These are phyloP conservation scores for Cataglyphis cursor DNA, from an alignment of 2,888 invertebrate genomes.

Conservation along the genomic window DNA sequence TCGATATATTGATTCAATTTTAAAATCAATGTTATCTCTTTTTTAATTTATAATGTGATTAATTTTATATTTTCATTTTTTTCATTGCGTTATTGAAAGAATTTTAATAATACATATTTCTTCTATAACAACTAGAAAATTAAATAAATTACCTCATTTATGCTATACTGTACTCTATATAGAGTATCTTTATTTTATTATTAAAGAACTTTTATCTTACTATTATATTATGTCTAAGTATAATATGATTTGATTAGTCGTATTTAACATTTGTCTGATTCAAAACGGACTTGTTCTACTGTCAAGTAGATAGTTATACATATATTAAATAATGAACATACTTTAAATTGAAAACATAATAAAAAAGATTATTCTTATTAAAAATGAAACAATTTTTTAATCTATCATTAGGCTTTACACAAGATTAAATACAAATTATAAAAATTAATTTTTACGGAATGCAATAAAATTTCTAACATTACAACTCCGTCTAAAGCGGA, in stretches of 20 bases:
- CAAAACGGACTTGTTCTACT: slow-evolving; percentile 60
- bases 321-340: neutral
- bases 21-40: slow-evolving; percentile 4
- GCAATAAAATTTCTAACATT: neutral
- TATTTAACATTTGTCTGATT: slow-evolving; percentile 57
- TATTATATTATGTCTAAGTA: neutral
- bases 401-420: neutral
- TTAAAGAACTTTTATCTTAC: neutral
- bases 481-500: neutral
- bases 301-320: neutral
- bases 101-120: neutral
- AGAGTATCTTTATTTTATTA: neutral
- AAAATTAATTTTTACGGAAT: neutral
- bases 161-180: neutral
- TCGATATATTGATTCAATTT: neutral
- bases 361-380: neutral
- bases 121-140: neutral
- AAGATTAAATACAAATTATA: neutral
- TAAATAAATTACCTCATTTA: neutral
- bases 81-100: neutral
- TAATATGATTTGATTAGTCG: neutral
- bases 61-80: neutral
- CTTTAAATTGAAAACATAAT: neutral
- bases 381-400: neutral
- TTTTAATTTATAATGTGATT: neutral